Evolutionary conservation across 2,797 vertebrate species (phyloP).

Genomic region (Lycodopsis pacificus): DNA sequence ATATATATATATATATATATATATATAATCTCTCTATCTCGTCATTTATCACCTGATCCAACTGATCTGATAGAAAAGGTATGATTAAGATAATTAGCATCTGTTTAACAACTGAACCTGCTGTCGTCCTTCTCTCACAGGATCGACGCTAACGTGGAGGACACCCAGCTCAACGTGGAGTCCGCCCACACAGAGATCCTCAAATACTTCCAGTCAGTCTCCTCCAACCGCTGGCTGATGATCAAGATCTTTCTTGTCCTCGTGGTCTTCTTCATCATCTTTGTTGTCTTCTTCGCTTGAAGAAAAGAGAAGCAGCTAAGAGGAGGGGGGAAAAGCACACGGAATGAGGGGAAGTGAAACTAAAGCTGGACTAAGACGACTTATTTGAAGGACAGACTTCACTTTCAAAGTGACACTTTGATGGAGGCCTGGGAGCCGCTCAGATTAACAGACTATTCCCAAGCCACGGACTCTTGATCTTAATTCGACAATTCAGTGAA

Average conservation of each 20-base stretch:
- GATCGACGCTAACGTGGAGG: conserved; percentile 94
- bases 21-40: no score
- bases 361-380: conserved; percentile 52
- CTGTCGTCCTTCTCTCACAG: conserved; percentile 64
- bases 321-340: conserved; percentile 3
- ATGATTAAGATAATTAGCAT: not conserved
- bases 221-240: conserved; percentile 98
- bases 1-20: no score
- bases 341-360: conserved; percentile 13
- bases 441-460: conserved; percentile 45
- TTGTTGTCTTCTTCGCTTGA: conserved; percentile 98
- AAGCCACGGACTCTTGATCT: conserved; percentile 55
- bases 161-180: conserved; percentile 94
- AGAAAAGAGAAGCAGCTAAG: not conserved
- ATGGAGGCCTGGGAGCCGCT: conserved; percentile 47
- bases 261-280: conserved; percentile 95
- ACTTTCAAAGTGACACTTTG: conserved; percentile 36
- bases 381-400: conserved; percentile 62
- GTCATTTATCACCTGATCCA: not conserved
- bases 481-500: conserved; percentile 47
- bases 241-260: conserved; percentile 98
- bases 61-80: not conserved
- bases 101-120: not conserved
- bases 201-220: conserved; percentile 97
- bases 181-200: conserved; percentile 94